These are phyloP conservation scores for Eucidaris tribuloides DNA, from an alignment of 35 echinoderm and acorn worm species.

Conservation along the genomic window DNA sequence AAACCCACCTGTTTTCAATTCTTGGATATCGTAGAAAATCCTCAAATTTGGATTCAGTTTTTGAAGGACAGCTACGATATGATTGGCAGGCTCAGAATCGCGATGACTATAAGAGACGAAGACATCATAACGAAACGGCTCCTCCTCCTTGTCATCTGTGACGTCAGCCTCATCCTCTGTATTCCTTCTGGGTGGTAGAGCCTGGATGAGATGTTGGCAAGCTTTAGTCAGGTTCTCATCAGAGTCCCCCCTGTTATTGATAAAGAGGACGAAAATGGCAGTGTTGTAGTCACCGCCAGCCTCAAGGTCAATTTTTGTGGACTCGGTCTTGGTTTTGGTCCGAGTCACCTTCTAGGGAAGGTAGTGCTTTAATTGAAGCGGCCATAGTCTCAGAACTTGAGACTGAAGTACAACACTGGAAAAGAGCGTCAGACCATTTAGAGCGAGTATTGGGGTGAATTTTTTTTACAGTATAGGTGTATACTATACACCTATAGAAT, in stretches of 20 bases:
- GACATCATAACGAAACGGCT: slow-evolving; percentile 72
- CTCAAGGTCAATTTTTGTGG: too few relatives aligned
- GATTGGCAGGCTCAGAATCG: slow-evolving; percentile 64
- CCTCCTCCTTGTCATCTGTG: neutral
- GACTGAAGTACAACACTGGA: too few relatives aligned
- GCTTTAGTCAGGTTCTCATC: slow-evolving; percentile 37
- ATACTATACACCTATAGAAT: too few relatives aligned
- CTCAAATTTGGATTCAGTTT: slow-evolving; percentile 43
- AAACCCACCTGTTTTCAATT: slow-evolving; percentile 70
- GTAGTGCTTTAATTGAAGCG: too few relatives aligned
- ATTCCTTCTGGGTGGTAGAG: slow-evolving; percentile 38
- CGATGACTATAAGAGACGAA: slow-evolving; percentile 89
- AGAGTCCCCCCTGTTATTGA: slow-evolving; percentile 30
- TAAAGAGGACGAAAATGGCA: neutral
- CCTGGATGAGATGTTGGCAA: slow-evolving; percentile 62
- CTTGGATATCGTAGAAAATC: slow-evolving; percentile 80
- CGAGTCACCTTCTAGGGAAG: too few relatives aligned
- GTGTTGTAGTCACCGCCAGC: too few relatives aligned
- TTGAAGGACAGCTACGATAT: slow-evolving; percentile 46
- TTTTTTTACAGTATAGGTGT: too few relatives aligned
- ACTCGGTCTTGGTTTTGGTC: too few relatives aligned
- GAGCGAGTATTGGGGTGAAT: too few relatives aligned
- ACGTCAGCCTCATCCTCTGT: neutral
- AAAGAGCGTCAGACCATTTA: too few relatives aligned
- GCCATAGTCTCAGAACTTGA: too few relatives aligned